Base-by-base conservation (phyloP, 92 coral and sea anemone species). In the Porites divaricata region DNA sequence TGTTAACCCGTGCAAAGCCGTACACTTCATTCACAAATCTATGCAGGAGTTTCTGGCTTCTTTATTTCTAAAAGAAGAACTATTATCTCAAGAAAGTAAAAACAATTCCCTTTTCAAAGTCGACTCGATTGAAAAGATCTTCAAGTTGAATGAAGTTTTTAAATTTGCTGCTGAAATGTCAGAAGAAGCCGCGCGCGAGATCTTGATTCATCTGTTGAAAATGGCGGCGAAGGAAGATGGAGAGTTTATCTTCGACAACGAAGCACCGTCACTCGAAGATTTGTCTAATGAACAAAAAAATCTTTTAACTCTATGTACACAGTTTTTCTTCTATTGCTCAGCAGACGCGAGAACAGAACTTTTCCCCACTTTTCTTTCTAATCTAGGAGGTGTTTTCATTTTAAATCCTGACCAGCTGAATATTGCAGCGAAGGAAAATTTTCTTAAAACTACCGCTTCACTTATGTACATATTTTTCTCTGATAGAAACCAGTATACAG, bases 131-230 rank as follows among this genome's bases (percentile, higher is more conserved):
- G 64, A 74, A 53, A 74, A 74, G 41, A 56, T 54, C 59, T 12
- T 54, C 14, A 53, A 74, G 64, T 23, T 52, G 64, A 19, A 3
- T 50, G 76, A 72, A 21, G 76, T 50, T 7, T 12, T 72, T 1
- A 72, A 49, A 72, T 72, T 72, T 72, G 61, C 28, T 26, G n/a
- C 8, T 49, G 76, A 72, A 26, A 6, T 72, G 61, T 72, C 76
- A 20, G 62, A 14, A 72, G 76, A 72, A 50, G 76, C 76, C 13
- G 57, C 76, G 48, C 9, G 76, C 11, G 22, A 20, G 9, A 41
- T 75, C 19, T 13, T 75, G 0, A 1, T 5, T 74, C 50, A 74
- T 53, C 21, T 74, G 14, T 61, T n/a, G 63, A 14, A 7, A 4
- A n/a, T 74, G 16, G 23, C n/a, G 25, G 52, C 14, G n/a, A 24